Evolutionary conservation across 2,888 invertebrate genomes (phyloP).

Genomic region (Lasioglossum calceatum): DNA sequence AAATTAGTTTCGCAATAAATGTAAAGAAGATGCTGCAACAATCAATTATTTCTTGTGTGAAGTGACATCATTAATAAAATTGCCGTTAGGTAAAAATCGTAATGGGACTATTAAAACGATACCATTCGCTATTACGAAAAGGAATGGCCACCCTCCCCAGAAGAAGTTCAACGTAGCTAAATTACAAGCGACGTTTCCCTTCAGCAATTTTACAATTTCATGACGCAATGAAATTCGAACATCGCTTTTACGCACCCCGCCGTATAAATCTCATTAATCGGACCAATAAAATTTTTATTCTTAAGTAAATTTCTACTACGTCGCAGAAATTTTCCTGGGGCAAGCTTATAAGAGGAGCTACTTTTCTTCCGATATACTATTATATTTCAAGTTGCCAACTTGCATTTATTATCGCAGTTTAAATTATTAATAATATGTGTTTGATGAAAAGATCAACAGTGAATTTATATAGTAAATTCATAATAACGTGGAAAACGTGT

Average conservation of each 20-base stretch:
- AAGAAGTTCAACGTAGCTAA: neutral
- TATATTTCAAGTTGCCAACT: neutral
- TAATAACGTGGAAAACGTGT: too few relatives aligned
- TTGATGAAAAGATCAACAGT: neutral
- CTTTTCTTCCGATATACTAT: neutral
- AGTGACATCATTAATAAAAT: neutral
- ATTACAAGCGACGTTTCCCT: slow-evolving; percentile 9
- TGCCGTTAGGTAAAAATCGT: neutral
- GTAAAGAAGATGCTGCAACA: neutral
- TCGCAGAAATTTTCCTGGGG: neutral
- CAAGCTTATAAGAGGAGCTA: neutral
- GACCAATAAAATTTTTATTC: slow-evolving; percentile 11
- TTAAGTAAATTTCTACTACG: slow-evolving; percentile 5
- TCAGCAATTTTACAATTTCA: slow-evolving; percentile 15
- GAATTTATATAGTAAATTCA: neutral
- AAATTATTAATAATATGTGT: neutral
- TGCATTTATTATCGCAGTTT: neutral
- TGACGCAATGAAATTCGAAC: slow-evolving; percentile 26
- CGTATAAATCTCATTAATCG: slow-evolving; percentile 21
- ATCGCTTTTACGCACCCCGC: slow-evolving; percentile 2
- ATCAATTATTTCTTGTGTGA: neutral
- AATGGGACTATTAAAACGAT: neutral
- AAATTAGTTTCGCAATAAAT: neutral
- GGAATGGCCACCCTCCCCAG: neutral
- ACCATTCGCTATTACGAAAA: neutral